These are phyloP conservation scores for Scolopax bukidnonensis DNA, from an alignment of 2,797 vertebrate genomes.

Conservation along the genomic window DNA sequence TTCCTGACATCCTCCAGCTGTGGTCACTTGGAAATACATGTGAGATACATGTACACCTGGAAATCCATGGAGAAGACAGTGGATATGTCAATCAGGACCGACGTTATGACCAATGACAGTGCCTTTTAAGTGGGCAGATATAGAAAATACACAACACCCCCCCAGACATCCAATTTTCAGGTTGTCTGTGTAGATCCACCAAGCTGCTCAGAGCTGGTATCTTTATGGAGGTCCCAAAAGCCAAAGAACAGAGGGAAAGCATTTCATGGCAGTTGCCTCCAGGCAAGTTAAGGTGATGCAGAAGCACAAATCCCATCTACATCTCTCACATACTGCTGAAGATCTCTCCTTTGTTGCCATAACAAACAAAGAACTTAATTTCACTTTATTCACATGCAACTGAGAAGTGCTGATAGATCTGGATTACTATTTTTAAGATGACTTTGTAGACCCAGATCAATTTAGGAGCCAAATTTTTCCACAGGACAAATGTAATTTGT, in stretches of 20 bases:
- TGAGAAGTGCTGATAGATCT: background rate
- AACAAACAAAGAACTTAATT: background rate
- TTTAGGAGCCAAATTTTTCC: background rate
- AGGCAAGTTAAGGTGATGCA: background rate
- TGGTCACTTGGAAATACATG: background rate
- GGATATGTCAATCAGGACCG: background rate
- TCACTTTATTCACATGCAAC: background rate
- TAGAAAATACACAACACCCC: background rate
- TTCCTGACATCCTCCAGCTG: background rate
- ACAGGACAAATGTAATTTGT: background rate
- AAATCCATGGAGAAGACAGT: background rate
- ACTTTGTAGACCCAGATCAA: background rate
- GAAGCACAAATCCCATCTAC: background rate
- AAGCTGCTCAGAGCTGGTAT: background rate
- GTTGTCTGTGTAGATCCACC: rapidly evolving
- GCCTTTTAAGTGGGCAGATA: background rate
- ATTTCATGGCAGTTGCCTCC: background rate
- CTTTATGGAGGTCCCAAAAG: background rate
- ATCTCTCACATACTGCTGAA: background rate
- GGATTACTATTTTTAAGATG: background rate
- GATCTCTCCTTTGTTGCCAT: background rate
- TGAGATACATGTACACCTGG: too few relatives aligned
- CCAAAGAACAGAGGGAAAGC: background rate
- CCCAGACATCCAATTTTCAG: rapidly evolving
- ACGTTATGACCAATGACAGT: rapidly evolving